phyloP scores from a whole-genome alignment of 2,888 invertebrate genomes.

The Parasteatoda lunata region DNA sequence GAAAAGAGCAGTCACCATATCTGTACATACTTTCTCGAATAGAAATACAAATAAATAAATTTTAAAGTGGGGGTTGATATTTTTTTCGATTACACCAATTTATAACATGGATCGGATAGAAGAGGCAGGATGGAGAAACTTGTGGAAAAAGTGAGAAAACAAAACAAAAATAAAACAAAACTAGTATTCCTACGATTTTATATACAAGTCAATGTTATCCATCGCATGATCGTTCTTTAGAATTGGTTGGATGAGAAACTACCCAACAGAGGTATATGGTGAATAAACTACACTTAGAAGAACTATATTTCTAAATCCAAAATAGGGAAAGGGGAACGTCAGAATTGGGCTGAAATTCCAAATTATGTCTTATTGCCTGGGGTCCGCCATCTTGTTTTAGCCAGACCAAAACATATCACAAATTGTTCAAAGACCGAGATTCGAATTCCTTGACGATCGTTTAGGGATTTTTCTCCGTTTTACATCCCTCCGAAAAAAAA shows the following conservation, averaged over 20 bases:
- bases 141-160: neutral
- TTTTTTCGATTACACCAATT: neutral
- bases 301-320: no score
- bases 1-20: neutral
- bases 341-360: conserved; percentile 6
- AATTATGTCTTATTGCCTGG: conserved; percentile 20
- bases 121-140: neutral
- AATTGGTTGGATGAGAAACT: no score
- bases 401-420: conserved; percentile 10
- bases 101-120: neutral
- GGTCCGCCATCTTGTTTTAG: conserved; percentile 42
- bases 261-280: no score
- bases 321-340: no score
- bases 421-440: neutral
- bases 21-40: neutral
- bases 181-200: conserved; percentile 1
- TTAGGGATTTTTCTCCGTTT: neutral
- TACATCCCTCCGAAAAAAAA: neutral
- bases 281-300: no score
- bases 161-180: neutral
- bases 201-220: neutral
- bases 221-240: no score
- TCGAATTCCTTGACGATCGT: neutral
- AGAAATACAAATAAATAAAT: neutral
- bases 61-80: neutral